A percentile compares a stretch with the other conserved stretches of the same genome.
phyloP scores from a whole-genome alignment of 2,113 vertebrate genomes.

The Elaphurus davidianus region DNA sequence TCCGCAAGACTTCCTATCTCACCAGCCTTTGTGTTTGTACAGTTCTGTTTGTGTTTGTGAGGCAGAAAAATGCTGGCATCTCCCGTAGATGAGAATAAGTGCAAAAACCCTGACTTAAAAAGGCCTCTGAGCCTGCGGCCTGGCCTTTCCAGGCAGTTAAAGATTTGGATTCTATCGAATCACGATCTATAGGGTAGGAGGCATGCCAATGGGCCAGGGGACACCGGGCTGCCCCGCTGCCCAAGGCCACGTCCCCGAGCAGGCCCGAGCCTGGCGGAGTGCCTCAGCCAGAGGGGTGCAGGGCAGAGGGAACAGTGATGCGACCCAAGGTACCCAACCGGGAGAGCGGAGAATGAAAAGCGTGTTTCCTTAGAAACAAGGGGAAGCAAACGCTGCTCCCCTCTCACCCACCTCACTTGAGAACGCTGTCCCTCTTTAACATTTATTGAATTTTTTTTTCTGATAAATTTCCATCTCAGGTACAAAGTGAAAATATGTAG shows the following conservation, averaged over 20 bases:
- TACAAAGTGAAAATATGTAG: neutral
- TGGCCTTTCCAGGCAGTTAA: constrained; percentile 65
- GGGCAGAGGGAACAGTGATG: neutral
- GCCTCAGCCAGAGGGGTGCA: neutral
- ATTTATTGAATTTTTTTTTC: constrained; percentile 14
- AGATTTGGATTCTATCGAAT: constrained; percentile 67
- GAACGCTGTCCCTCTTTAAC: neutral
- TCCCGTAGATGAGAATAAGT: constrained; percentile 58
- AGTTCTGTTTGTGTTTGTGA: constrained; percentile 51
- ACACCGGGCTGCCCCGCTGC: neutral
- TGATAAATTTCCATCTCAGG: neutral
- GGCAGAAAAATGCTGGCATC: constrained; percentile 57
- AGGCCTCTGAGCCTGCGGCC: constrained; percentile 68
- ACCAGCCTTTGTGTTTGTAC: neutral
- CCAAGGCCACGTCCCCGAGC: neutral
- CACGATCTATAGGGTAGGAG: constrained; percentile 17
- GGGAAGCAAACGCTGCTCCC: neutral
- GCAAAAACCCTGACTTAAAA: constrained; percentile 72
- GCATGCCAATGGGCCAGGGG: neutral
- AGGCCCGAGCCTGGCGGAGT: fast-evolving
- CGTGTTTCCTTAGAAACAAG: neutral
- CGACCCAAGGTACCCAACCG: neutral
- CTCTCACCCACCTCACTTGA: neutral
- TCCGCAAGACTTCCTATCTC: constrained; percentile 6
- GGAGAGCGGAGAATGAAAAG: neutral